A percentile compares a stretch with the other conserved stretches of the same genome.
Evolutionary conservation across 2,113 vertebrate species (phyloP).

Genomic region (Galemys pyrenaicus): DNA sequence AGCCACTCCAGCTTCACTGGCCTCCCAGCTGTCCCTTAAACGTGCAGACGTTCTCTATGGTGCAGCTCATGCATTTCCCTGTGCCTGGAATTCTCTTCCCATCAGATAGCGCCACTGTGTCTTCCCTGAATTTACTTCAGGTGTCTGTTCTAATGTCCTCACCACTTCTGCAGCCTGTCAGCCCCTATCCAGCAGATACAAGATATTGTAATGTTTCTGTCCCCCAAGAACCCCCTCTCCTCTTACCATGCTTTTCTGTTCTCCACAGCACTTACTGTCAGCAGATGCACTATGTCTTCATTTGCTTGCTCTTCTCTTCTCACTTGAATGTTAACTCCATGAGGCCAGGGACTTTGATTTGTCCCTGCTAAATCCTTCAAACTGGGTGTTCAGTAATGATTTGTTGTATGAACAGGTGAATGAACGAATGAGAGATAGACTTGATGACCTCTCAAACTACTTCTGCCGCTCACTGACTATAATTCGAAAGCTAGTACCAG

Average conservation of each 20-base stretch:
- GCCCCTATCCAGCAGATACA: background rate
- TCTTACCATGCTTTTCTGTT: background rate
- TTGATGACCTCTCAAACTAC: background rate
- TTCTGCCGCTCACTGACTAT: background rate
- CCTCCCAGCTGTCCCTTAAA: background rate
- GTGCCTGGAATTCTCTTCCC: background rate
- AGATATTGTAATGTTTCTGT: background rate
- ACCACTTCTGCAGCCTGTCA: background rate
- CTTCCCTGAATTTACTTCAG: background rate
- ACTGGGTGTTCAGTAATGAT: background rate
- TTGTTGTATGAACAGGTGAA: background rate
- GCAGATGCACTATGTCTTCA: background rate
- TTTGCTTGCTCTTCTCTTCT: background rate
- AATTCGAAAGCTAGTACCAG: background rate
- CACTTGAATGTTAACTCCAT: background rate
- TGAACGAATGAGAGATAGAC: background rate
- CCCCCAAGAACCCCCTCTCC: background rate
- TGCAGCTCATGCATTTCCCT: background rate
- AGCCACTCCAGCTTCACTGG: background rate
- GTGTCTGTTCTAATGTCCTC: constrained; percentile 13
- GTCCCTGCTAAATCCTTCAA: background rate
- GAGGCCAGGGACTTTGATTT: background rate
- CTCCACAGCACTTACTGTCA: background rate
- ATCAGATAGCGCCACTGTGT: background rate
- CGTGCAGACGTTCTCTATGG: too few species aligned